A percentile compares a stretch with the other conserved stretches of the same genome.
Conservation (phyloP, 2,888 invertebrate genomes). For the Lithophane socia region DNA sequence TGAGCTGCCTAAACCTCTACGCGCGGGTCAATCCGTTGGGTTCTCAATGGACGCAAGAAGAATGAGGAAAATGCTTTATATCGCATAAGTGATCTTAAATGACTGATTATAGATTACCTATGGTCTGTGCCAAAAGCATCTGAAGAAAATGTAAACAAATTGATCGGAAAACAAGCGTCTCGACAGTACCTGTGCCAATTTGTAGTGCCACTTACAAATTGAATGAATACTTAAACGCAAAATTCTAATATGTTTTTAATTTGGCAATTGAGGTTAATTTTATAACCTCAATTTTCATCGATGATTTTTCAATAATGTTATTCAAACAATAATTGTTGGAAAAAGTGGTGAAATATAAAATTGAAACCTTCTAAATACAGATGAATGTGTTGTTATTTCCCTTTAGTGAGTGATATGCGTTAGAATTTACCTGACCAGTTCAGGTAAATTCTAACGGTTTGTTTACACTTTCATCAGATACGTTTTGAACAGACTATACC, state of each 20-base stretch:
- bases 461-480: background rate
- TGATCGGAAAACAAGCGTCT: background rate
- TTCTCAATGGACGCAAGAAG: slow-evolving; percentile 7
- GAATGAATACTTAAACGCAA: background rate
- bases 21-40: slow-evolving; percentile 28
- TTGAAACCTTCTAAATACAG: background rate
- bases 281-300: background rate
- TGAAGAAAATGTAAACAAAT: background rate
- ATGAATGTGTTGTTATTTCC: background rate
- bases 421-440: background rate
- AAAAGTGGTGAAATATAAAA: background rate
- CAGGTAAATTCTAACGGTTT: too few relatives aligned
- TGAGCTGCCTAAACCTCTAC: background rate
- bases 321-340: background rate
- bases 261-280: background rate
- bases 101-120: slow-evolving; percentile 20
- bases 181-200: background rate
- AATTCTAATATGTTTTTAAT: background rate
- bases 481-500: background rate
- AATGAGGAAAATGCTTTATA: slow-evolving; percentile 38
- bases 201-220: background rate
- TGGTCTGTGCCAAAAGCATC: background rate
- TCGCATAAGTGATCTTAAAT: slow-evolving; percentile 24
- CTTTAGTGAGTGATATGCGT: background rate
- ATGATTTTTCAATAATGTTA: background rate